phyloP scores from a whole-genome alignment of 2,888 invertebrate genomes.

The Morpho achilles region DNA sequence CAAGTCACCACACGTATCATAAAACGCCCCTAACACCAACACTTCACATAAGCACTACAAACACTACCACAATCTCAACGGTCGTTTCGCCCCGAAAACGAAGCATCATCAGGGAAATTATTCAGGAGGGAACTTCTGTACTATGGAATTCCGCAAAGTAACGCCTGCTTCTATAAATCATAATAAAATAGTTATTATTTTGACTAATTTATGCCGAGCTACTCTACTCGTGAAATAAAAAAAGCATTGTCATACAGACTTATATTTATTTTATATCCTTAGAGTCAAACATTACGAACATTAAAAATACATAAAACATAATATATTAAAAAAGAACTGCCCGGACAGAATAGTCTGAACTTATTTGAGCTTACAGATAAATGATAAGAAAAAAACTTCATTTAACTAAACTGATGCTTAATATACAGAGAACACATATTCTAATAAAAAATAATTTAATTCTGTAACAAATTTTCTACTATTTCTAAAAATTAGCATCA shows the following conservation, averaged over 20 bases:
- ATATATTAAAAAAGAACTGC: conserved; percentile 46
- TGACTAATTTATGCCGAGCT: no score
- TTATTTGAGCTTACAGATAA: conserved; percentile 64
- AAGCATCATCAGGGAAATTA: no score
- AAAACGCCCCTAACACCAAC: no score
- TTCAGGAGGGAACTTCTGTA: no score
- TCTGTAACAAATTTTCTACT: conserved; percentile 62
- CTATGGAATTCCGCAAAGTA: no score
- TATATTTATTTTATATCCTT: conserved; percentile 68
- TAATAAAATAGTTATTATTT: no score
- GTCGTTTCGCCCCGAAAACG: no score
- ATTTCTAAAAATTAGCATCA: conserved; percentile 63
- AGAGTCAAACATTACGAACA: conserved; percentile 54
- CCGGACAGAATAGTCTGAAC: conserved; percentile 36
- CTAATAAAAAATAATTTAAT: conserved; percentile 70
- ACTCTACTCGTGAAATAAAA: neutral
- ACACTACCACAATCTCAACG: no score
- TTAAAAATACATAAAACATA: conserved; percentile 53
- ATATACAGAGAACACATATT: conserved; percentile 71
- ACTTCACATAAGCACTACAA: no score
- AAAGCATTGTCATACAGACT: conserved; percentile 42
- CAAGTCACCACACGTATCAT: no score
- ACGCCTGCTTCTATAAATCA: no score
- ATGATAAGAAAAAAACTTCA: conserved; percentile 51
- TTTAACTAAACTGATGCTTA: conserved; percentile 51